These are phyloP conservation scores for Pachyseris speciosa DNA, from an alignment of 64 coral and sea anemone genomes.

Conservation along the genomic window DNA sequence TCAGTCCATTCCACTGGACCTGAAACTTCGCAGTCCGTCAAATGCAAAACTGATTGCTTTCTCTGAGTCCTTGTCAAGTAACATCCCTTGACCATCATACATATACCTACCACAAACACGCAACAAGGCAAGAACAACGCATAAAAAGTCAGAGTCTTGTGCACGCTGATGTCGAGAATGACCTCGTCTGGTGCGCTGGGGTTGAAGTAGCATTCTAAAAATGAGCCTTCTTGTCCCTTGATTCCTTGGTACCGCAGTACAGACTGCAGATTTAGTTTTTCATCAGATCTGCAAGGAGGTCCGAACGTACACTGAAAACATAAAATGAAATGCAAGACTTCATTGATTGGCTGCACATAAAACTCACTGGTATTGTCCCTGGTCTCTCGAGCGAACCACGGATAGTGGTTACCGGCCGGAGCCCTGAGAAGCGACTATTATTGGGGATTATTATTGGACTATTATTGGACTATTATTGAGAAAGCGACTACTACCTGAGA, in stretches of 20 bases:
- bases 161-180: neutral
- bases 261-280: neutral
- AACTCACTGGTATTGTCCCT: no score
- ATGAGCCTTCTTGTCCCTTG: neutral
- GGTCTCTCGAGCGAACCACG: no score
- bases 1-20: neutral
- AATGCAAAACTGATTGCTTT: neutral
- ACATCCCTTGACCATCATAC: neutral
- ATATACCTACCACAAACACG: neutral
- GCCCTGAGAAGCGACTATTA: no score
- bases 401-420: no score
- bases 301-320: slow-evolving; percentile 2
- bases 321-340: no score
- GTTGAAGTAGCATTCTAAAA: neutral
- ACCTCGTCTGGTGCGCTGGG: neutral
- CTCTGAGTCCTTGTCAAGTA: neutral
- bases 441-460: no score
- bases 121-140: neutral
- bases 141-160: neutral
- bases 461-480: no score
- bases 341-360: no score
- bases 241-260: neutral
- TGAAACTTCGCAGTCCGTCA: neutral
- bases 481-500: no score
- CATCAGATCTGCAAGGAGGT: neutral